Percentiles rank a stretch among this genome's conserved stretches.
phyloP scores from a whole-genome alignment of 2,888 invertebrate genomes.

The Microplitis deprimator region DNA sequence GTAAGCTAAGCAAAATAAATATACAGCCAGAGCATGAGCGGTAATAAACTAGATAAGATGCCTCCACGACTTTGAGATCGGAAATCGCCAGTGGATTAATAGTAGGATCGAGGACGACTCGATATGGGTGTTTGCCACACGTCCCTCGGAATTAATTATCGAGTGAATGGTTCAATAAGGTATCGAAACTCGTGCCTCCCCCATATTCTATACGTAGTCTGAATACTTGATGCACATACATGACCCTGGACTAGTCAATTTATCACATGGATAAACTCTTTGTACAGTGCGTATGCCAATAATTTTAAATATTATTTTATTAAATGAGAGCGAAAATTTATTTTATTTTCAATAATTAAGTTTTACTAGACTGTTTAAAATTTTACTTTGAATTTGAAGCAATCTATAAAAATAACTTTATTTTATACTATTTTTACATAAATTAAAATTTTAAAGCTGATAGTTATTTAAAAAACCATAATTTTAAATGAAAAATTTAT shows the following conservation, averaged over 20 bases:
- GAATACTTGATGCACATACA: slow-evolving; percentile 29
- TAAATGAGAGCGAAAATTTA: slow-evolving; percentile 17
- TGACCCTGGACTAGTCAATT: slow-evolving; percentile 37
- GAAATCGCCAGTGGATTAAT: slow-evolving; percentile 44
- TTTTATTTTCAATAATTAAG: neutral
- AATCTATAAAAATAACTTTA: too few relatives aligned
- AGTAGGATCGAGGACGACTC: slow-evolving; percentile 49
- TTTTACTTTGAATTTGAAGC: too few relatives aligned
- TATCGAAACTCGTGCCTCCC: slow-evolving; percentile 45
- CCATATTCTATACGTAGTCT: slow-evolving; percentile 27
- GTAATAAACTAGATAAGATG: slow-evolving; percentile 41
- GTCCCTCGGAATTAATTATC: slow-evolving; percentile 54
- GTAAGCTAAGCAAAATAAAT: slow-evolving; percentile 9
- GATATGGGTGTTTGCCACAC: slow-evolving; percentile 47
- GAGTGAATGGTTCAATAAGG: slow-evolving; percentile 47
- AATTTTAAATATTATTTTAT: neutral
- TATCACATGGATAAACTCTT: slow-evolving; percentile 19
- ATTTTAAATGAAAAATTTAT: too few relatives aligned
- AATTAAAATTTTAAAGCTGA: too few relatives aligned
- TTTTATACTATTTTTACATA: too few relatives aligned
- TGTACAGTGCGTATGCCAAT: slow-evolving; percentile 6
- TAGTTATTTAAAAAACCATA: too few relatives aligned
- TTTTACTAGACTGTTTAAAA: too few relatives aligned
- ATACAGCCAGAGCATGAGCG: slow-evolving; percentile 17
- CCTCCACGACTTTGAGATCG: slow-evolving; percentile 42